Evolutionary conservation across 2,113 vertebrate species (phyloP), one percentile per base, ranked within the genome.

Genomic region (Carassius carassius): DNA sequence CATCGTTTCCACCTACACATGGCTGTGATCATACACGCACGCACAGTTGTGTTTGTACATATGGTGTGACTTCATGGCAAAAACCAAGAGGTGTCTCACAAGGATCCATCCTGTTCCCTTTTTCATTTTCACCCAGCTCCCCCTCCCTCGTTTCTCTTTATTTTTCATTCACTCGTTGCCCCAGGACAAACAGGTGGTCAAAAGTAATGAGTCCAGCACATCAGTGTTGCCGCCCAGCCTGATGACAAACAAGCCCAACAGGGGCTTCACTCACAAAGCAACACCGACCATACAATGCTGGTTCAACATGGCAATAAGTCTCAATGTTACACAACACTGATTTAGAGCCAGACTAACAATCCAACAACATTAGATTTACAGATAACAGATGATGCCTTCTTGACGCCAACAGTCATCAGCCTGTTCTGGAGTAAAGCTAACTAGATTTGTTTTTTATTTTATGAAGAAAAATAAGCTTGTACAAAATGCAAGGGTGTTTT

Each of bases 161-260:
- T 49, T 74, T 74, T 49, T 54, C 41, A 44, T 69, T 82, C 58
- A 60, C 85, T 81, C 74, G 54, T 72, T 85, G 94, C 92, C 93
- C 75, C 89, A 41, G 93, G 92, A 94, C 90, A 94, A 95, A 94
- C 94, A 94, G 94, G 94, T 94, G 94, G 93, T 88, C 83, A 54
- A 90, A 89, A 90, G 92, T 94, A 94, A 94, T 93, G 94, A 94
- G 92, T 89, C 91, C 91, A 92, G 91, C 90, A 92, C 91, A 93
- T 91, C 92, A 90, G 89, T 86, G 54, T 70, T 90, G 89, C 89
- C 84, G 89, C 87, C 51, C 87, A 87, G 84, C 69, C 90, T 69
- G 90, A 91, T 87, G 90, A 91, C 92, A 92, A 93, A 92, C 92
- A 91, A 87, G 89, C 90, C 89, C 91, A 90, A 89, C 91, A 89